phyloP scores from a whole-genome alignment of 2,797 vertebrate species.

The Notolabrus celidotus region DNA sequence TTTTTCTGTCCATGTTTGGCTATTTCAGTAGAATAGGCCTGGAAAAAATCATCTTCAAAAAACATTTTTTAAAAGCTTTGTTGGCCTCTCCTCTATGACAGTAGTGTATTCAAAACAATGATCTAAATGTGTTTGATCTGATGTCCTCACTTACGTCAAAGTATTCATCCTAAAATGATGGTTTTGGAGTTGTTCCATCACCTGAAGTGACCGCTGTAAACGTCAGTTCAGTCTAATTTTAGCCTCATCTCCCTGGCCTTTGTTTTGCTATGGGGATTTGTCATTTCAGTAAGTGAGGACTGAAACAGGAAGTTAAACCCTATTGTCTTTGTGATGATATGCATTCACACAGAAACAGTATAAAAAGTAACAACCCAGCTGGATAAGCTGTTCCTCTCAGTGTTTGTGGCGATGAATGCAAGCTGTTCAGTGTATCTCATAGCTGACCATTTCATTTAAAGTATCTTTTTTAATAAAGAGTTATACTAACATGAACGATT shows the following conservation, averaged over 20 bases:
- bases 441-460: not conserved
- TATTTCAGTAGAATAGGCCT: not conserved
- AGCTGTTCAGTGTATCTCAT: not conserved
- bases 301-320: not conserved
- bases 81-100: not conserved
- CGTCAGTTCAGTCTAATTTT: not conserved
- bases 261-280: not conserved
- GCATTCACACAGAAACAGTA: not conserved
- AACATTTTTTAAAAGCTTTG: not conserved
- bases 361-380: slow-evolving; percentile 4
- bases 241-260: slow-evolving; percentile 3
- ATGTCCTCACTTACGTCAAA: not conserved
- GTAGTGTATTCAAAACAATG: not conserved
- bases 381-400: slow-evolving; percentile 4
- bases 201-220: not conserved
- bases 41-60: not conserved
- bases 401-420: not conserved
- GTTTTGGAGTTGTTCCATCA: not conserved
- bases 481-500: not conserved
- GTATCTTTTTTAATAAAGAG: not conserved
- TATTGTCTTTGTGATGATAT: slow-evolving; percentile 3
- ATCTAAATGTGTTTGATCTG: not conserved
- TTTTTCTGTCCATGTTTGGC: not conserved
- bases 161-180: slow-evolving; percentile 7
- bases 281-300: slow-evolving; percentile 3